Evolutionary conservation across 1,140 invertebrate species (phyloP).

Genomic region (Heliconius nattereri): DNA sequence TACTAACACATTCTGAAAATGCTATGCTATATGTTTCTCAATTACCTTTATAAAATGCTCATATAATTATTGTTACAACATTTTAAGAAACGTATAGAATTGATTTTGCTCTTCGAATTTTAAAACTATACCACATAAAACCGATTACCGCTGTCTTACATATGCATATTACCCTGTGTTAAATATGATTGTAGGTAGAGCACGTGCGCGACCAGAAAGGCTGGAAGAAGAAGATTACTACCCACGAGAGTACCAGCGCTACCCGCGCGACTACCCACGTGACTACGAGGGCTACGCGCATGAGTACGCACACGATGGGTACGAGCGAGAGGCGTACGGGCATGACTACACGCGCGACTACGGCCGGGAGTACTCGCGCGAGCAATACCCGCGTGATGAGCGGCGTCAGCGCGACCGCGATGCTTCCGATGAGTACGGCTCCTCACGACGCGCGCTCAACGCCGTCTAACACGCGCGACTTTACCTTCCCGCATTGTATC

Average conservation of each 20-base stretch:
- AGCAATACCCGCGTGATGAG: conserved; percentile 39
- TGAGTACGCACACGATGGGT: conserved; percentile 55
- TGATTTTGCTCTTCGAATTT: neutral
- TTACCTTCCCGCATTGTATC: conserved; percentile 35
- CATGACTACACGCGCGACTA: conserved; percentile 66
- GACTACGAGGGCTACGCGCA: conserved; percentile 61
- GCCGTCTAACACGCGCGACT: conserved; percentile 58
- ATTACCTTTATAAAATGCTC: neutral
- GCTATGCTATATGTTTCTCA: neutral
- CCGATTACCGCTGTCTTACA: neutral
- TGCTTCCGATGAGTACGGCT: conserved; percentile 72
- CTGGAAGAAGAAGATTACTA: conserved; percentile 79
- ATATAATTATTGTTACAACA: neutral
- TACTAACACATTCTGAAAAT: neutral
- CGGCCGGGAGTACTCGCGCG: conserved; percentile 59
- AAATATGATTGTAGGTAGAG: conserved; percentile 56
- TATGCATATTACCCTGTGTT: neutral
- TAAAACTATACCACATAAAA: neutral
- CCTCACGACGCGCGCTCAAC: conserved; percentile 76
- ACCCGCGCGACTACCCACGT: conserved; percentile 65
- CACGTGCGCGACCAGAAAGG: conserved; percentile 67
- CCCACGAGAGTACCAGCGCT: conserved; percentile 69
- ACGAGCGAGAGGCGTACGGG: conserved; percentile 62
- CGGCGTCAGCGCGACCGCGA: conserved; percentile 62
- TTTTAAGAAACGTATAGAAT: conserved; percentile 7